phyloP scores from a whole-genome alignment of 2,888 invertebrate genomes.

The Taphrorychus bicolor region DNA sequence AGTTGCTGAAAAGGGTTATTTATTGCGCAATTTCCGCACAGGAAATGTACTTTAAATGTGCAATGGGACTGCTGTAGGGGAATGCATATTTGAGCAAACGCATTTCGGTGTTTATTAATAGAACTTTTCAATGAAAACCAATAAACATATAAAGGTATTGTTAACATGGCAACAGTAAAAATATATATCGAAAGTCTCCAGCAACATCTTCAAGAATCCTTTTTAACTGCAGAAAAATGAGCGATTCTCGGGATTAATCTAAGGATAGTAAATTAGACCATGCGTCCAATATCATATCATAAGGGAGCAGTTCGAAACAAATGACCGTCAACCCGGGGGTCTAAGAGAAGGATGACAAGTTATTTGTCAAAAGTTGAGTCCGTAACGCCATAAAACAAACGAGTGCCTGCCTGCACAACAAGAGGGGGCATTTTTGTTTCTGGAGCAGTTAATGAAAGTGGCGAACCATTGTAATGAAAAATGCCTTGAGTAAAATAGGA shows the following conservation, averaged over 20 bases:
- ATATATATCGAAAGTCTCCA: no score
- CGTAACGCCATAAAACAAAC: slow-evolving; percentile 7
- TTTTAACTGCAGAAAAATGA: neutral
- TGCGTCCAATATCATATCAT: slow-evolving; percentile 15
- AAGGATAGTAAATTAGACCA: slow-evolving; percentile 11
- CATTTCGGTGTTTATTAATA: no score
- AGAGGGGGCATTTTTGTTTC: slow-evolving; percentile 6
- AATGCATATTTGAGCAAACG: no score
- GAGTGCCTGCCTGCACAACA: slow-evolving; percentile 6
- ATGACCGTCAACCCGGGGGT: slow-evolving; percentile 7
- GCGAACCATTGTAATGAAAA: neutral
- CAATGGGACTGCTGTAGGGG: neutral
- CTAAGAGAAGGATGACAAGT: slow-evolving; percentile 16
- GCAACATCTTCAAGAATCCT: no score
- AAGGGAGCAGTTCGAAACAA: slow-evolving; percentile 15
- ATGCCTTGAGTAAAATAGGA: neutral
- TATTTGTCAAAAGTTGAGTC: slow-evolving; percentile 16
- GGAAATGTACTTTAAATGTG: neutral
- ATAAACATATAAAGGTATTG: no score
- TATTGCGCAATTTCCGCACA: neutral
- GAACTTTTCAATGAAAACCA: no score
- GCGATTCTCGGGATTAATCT: slow-evolving; percentile 4
- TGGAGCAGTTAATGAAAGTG: slow-evolving; percentile 5
- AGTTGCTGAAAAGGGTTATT: neutral
- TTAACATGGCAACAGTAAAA: no score